phyloP scores from a whole-genome alignment of 2,113 vertebrate genomes.

The Heterotis niloticus region DNA sequence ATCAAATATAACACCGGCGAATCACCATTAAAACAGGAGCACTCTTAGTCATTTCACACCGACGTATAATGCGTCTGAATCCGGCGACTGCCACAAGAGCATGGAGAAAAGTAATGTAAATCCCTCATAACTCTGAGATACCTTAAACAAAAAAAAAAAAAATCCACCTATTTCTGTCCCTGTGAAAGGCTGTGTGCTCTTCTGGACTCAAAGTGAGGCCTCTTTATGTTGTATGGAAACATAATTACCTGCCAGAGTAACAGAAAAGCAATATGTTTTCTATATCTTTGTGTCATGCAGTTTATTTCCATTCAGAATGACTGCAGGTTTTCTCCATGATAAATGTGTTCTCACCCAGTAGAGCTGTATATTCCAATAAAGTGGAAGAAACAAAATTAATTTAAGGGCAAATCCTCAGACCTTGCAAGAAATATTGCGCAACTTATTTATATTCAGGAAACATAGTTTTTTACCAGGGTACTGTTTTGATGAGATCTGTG shows the following conservation, averaged over 20 bases:
- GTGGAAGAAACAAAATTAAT: not conserved
- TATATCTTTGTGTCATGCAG: not conserved
- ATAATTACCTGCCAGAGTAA: not conserved
- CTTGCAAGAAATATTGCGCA: not conserved
- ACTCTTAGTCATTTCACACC: not conserved
- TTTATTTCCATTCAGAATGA: slow-evolving; percentile 8
- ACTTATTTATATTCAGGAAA: not conserved
- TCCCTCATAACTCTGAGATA: not conserved
- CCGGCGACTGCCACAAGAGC: not conserved
- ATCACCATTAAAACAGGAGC: not conserved
- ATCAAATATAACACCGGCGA: not conserved
- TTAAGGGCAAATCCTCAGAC: not conserved
- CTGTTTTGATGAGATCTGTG: too few relatives aligned
- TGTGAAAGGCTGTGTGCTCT: not conserved
- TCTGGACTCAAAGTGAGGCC: not conserved
- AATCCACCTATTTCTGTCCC: not conserved
- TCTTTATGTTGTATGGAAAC: not conserved
- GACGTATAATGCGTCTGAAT: not conserved
- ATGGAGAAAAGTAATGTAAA: not conserved
- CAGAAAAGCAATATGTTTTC: not conserved
- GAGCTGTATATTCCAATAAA: slow-evolving; percentile 3
- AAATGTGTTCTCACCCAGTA: not conserved
- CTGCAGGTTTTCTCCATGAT: not conserved
- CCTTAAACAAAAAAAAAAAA: not conserved
- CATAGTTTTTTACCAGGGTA: not conserved